phyloP scores from a whole-genome alignment of 2,797 vertebrate genomes.

The Phataginus tricuspis region DNA sequence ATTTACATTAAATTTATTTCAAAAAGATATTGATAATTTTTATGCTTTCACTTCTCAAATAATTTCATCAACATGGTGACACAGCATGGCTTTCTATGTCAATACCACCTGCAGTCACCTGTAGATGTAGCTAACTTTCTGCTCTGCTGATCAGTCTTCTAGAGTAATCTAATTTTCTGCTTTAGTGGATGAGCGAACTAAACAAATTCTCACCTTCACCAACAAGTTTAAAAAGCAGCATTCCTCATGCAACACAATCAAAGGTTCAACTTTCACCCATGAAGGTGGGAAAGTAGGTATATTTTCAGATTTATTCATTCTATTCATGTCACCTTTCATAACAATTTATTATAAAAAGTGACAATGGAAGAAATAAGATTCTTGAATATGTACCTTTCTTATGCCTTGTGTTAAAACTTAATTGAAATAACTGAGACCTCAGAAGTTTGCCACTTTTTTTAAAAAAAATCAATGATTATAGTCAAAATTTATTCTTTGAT shows the following conservation, averaged over 20 bases:
- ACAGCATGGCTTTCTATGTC: not conserved
- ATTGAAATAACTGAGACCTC: not conserved
- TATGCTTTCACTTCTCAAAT: not conserved
- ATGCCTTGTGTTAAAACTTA: not conserved
- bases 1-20: not conserved
- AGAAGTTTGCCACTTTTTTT: not conserved
- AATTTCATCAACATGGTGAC: not conserved
- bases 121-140: not conserved
- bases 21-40: not conserved
- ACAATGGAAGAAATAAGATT: not conserved
- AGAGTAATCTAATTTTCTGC: conserved; percentile 61
- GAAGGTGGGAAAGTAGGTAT: not conserved
- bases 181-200: not conserved
- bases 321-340: not conserved
- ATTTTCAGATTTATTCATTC: conserved; percentile 31
- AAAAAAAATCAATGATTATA: not conserved
- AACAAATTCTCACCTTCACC: conserved; percentile 26
- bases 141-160: not conserved
- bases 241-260: conserved; percentile 20
- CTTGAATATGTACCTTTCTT: not conserved
- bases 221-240: not conserved
- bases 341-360: not conserved
- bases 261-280: not conserved
- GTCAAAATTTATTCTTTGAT: not conserved
- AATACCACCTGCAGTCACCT: not conserved